A percentile compares a stretch with the other conserved stretches of the same genome.
Evolutionary conservation across 2,888 invertebrate species (phyloP).

Genomic region (Brachylomia viminalis): DNA sequence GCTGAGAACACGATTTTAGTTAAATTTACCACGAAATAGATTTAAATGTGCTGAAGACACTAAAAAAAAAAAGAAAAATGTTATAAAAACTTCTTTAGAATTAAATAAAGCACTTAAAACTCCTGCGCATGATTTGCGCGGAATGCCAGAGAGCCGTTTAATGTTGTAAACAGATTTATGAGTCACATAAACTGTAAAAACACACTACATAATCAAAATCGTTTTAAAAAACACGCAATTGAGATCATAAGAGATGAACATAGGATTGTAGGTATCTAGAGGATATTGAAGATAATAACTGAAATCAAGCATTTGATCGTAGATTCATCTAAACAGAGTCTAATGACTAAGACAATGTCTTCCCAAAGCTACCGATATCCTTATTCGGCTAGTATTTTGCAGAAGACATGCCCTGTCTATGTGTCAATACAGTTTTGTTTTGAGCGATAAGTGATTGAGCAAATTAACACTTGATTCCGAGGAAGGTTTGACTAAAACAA

Average conservation of each 20-base stretch:
- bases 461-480: not conserved
- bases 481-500: not conserved
- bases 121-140: constrained; percentile 44
- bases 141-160: constrained; percentile 35
- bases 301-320: not conserved
- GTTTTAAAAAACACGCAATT: constrained; percentile 10
- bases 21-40: not conserved
- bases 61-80: not conserved
- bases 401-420: not conserved
- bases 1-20: not conserved
- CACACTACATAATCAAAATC: constrained; percentile 22
- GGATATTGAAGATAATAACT: not conserved
- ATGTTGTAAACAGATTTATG: constrained; percentile 56
- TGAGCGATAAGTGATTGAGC: not conserved
- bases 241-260: not conserved
- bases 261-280: not conserved
- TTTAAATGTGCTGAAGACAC: not conserved
- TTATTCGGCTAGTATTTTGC: not conserved
- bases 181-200: constrained; percentile 35
- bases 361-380: not conserved
- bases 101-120: constrained; percentile 17
- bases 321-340: not conserved
- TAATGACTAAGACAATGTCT: not conserved
- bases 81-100: constrained; percentile 7
- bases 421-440: not conserved